These are phyloP conservation scores for Corynorhinus townsendii DNA, from an alignment of 2,113 vertebrate species.

Conservation along the genomic window DNA sequence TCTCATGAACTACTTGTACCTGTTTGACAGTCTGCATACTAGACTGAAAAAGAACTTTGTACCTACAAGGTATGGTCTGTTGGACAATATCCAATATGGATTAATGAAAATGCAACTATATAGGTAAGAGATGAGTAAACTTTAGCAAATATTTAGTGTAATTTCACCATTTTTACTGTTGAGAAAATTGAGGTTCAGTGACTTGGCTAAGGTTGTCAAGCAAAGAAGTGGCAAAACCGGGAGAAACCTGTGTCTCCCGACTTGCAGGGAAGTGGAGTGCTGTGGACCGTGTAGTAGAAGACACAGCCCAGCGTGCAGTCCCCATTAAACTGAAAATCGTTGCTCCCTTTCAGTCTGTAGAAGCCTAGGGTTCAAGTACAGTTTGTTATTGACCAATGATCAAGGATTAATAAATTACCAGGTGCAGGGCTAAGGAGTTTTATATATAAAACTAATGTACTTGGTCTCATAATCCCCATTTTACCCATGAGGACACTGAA, in stretches of 20 bases:
- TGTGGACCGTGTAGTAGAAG: background rate
- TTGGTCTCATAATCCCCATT: background rate
- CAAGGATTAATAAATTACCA: conserved; percentile 33
- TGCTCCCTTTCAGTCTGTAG: conserved; percentile 6
- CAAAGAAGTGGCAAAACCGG: background rate
- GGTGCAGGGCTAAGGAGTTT: background rate
- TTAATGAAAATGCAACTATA: background rate
- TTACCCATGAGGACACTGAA: background rate
- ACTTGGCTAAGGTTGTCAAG: background rate
- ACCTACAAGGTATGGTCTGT: background rate
- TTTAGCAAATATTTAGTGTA: background rate
- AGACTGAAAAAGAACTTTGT: background rate
- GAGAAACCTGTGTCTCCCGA: background rate
- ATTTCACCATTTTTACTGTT: background rate
- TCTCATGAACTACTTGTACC: background rate
- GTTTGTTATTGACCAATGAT: conserved; percentile 39
- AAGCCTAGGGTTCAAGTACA: conserved; percentile 51
- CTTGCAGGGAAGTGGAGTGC: background rate
- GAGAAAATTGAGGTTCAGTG: background rate
- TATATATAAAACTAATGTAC: background rate
- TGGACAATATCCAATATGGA: background rate
- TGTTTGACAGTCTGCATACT: background rate
- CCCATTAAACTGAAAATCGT: background rate
- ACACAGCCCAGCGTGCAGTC: background rate
- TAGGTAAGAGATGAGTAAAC: background rate